These are phyloP conservation scores for Achlya flavicornis DNA, from an alignment of 2,888 invertebrate genomes.

Conservation along the genomic window DNA sequence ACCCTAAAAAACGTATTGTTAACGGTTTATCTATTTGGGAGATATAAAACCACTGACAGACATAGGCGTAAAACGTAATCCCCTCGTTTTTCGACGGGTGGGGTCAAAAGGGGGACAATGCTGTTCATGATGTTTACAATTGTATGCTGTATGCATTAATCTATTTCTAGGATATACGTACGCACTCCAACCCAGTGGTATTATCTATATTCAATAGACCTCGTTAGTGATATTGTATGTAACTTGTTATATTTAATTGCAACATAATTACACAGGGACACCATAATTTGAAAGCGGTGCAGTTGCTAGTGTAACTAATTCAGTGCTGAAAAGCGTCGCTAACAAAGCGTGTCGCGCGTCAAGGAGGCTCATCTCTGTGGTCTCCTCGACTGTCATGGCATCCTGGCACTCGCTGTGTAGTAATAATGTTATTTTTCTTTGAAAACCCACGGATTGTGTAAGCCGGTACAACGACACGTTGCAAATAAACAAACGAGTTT, in stretches of 20 bases:
- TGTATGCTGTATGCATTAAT: too few species aligned
- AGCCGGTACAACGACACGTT: background rate
- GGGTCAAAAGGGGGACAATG: too few species aligned
- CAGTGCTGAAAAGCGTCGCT: conserved; percentile 43
- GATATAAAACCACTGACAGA: too few species aligned
- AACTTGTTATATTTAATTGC: conserved; percentile 28
- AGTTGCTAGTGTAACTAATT: conserved; percentile 36
- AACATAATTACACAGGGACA: conserved; percentile 28
- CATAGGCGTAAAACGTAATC: too few species aligned
- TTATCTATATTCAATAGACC: conserved; percentile 10
- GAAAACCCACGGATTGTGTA: conserved; percentile 11
- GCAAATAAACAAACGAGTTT: too few species aligned
- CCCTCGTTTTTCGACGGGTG: too few species aligned
- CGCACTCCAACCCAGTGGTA: background rate
- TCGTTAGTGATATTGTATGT: conserved; percentile 19
- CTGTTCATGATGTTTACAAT: background rate
- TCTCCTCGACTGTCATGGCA: conserved; percentile 43
- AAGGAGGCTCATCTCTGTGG: conserved; percentile 37
- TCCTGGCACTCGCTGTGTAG: conserved; percentile 42
- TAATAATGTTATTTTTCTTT: conserved; percentile 1
- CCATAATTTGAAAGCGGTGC: conserved; percentile 34
- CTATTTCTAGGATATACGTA: too few species aligned
- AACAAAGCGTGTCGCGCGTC: conserved; percentile 52
- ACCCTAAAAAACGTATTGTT: too few species aligned
- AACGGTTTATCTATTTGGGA: too few species aligned